A percentile compares a stretch with the other conserved stretches of the same genome.
Conservation (phyloP, 2,113 vertebrate species). For the Chlamydotis undulata region DNA sequence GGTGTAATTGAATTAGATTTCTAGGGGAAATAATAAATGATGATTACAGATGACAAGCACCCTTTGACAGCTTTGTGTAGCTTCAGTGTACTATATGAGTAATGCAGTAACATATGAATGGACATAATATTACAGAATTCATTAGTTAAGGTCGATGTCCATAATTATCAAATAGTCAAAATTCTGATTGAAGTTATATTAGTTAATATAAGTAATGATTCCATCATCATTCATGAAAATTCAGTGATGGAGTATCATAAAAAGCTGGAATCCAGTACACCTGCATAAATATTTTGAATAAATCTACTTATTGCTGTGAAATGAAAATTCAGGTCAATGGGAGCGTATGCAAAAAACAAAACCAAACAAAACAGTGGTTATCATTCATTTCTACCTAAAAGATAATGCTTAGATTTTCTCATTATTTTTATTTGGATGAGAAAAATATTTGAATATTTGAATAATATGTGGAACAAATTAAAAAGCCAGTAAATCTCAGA, state of each 20-base stretch:
- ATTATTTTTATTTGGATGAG: not conserved
- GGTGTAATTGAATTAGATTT: constrained; percentile 33
- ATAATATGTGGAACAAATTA: not conserved
- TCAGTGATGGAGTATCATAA: not conserved
- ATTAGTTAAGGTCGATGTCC: not conserved
- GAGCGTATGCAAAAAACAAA: not conserved
- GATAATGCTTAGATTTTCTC: not conserved
- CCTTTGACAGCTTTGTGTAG: constrained; percentile 1
- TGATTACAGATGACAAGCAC: not conserved
- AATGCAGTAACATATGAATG: not conserved
- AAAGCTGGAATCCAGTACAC: not conserved
- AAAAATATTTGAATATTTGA: not conserved
- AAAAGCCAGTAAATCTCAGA: not conserved
- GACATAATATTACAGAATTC: not conserved
- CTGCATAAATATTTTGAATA: not conserved
- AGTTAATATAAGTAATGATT: not conserved
- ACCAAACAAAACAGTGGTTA: too few species aligned
- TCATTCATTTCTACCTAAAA: not conserved
- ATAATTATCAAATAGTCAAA: not conserved
- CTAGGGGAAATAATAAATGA: not conserved
- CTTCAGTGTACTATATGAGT: not conserved
- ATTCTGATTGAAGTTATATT: not conserved
- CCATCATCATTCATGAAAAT: not conserved
- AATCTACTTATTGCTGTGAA: not conserved
- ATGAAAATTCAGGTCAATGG: not conserved